Percentiles rank a stretch among this genome's conserved stretches.
phyloP scores from a whole-genome alignment of 2,113 vertebrate genomes.

The Meriones unguiculatus region DNA sequence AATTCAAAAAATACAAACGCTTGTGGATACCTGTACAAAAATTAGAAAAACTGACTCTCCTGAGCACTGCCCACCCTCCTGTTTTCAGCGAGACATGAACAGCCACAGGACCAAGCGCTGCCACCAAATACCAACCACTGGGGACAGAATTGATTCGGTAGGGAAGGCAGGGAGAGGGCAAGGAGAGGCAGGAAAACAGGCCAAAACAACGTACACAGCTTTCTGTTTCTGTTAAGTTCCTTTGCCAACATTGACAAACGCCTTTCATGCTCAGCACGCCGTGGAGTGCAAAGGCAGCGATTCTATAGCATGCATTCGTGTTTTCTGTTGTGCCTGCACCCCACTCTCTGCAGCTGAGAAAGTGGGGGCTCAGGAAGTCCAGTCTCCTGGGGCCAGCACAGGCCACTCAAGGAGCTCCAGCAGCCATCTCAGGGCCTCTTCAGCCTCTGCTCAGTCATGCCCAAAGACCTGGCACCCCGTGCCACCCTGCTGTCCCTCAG shows the following conservation, averaged over 20 bases:
- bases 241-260: conserved; percentile 87
- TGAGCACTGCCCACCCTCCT: conserved; percentile 54
- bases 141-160: background rate
- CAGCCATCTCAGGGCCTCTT: background rate
- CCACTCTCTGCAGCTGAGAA: conserved; percentile 71
- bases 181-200: conserved; percentile 50
- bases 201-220: conserved; percentile 79
- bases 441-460: background rate
- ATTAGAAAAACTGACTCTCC: conserved; percentile 88
- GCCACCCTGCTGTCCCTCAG: background rate
- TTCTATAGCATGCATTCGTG: conserved; percentile 88
- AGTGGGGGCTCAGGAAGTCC: conserved; percentile 2
- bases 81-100: conserved; percentile 55
- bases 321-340: conserved; percentile 52
- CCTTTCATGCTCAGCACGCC: conserved; percentile 89
- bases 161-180: accelerated
- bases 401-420: background rate
- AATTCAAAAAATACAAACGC: conserved; percentile 90
- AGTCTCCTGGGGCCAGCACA: background rate
- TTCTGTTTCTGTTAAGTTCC: conserved; percentile 76
- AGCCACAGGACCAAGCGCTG: conserved; percentile 55
- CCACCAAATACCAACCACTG: conserved; percentile 26
- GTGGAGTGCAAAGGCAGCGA: conserved; percentile 82
- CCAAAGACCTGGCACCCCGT: background rate
- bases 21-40: conserved; percentile 87